Base-by-base conservation (phyloP, 2,888 invertebrate species). In the Noctua janthe region DNA sequence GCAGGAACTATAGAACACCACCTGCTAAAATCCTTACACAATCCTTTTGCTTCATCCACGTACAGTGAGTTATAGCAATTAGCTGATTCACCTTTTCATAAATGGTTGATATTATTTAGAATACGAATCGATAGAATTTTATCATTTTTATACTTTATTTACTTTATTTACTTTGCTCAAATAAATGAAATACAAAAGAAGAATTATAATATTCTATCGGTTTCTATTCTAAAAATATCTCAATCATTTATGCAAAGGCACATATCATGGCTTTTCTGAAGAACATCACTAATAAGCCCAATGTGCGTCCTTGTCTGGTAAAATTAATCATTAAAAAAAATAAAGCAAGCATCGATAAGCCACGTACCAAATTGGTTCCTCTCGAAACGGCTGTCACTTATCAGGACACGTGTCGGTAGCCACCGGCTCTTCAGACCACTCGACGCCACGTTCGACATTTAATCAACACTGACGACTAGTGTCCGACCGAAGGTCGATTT, bases 361-460 rank as follows among this genome's bases (percentile, higher is more conserved):
- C 29, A 10, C 43, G 29, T 29, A 20, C 7, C 23, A 49, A 76
- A 77, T 83, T 62, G 49, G 47, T 81, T 77, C 29, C 70, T 49
- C 66, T 80, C 47, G 23, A 74, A 80, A 49, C 49, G 1, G 66
- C 59, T 35, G 64, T 73, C 85, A 74, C 29, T 74, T 74, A 69
- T 35, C 81, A 29, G 35, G 56, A 49, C 74, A 67, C 59, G 49
- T 72, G 67, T 81, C 81, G 35, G 23, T 35, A 51, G 74, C 71
- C 49, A 35, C 15, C 35, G 23, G 2, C 11, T 43, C 74, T 67
- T 39, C 54, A 62, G 15, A 23, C 84, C 81, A 62, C 49, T 85
- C 15, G 35, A 51, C 71, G 66, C 66, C 74, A 69, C 20, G 49
- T 69, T 69, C 74, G 83, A 83, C 85, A 20, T 85, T 81, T 83